Conservation (phyloP, 2,888 invertebrate genomes). For the Dryadula phaetusa region DNA sequence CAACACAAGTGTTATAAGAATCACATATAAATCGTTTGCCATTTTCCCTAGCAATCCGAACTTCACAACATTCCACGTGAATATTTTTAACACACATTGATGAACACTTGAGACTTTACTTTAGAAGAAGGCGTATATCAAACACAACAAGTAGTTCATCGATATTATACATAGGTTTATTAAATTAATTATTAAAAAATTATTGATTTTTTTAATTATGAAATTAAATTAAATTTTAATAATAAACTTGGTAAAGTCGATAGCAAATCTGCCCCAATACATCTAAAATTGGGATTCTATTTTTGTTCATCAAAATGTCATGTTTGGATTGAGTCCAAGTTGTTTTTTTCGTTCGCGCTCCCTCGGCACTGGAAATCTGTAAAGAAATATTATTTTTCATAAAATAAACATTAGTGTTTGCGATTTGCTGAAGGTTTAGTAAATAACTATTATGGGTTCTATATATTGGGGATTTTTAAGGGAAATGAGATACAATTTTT, state of each 20-base stretch:
- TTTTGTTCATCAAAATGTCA: slow-evolving; percentile 53
- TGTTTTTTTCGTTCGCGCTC: slow-evolving; percentile 51
- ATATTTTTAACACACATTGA: slow-evolving; percentile 64
- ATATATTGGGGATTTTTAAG: background rate
- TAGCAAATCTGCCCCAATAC: slow-evolving; percentile 40
- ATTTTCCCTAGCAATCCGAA: slow-evolving; percentile 41
- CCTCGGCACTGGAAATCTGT: slow-evolving; percentile 61
- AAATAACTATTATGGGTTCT: slow-evolving; percentile 32
- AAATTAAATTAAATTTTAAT: too few species aligned
- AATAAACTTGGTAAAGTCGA: background rate
- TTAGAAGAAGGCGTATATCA: slow-evolving; percentile 25
- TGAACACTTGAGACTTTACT: slow-evolving; percentile 40
- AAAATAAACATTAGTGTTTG: slow-evolving; percentile 53
- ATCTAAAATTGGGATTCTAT: slow-evolving; percentile 51
- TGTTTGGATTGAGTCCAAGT: slow-evolving; percentile 62
- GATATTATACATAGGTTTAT: too few species aligned
- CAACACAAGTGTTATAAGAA: slow-evolving; percentile 60
- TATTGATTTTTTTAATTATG: too few species aligned
- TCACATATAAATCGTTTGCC: slow-evolving; percentile 53
- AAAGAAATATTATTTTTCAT: slow-evolving; percentile 62
- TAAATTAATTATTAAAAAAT: too few species aligned
- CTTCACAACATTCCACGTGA: slow-evolving; percentile 44
- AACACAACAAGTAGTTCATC: background rate
- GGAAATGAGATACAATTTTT: background rate
- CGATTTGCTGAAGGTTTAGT: slow-evolving; percentile 41